Conservation (phyloP, 2,113 vertebrate species). For the Corvus hawaiiensis region DNA sequence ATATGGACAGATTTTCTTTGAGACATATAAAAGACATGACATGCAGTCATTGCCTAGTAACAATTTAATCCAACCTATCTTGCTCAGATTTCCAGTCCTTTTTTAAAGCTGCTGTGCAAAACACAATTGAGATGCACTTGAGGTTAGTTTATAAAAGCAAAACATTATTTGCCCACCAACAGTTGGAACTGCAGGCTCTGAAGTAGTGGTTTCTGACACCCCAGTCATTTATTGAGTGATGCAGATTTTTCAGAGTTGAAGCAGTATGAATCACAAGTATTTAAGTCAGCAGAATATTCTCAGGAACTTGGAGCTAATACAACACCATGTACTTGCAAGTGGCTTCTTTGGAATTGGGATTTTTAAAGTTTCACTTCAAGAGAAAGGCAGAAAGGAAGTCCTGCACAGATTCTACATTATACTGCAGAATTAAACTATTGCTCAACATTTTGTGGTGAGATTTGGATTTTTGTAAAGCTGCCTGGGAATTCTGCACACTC, state of each 20-base stretch:
- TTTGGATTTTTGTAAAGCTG: neutral
- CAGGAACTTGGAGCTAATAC: neutral
- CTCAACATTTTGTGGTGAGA: neutral
- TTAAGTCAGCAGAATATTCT: neutral
- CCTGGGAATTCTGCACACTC: neutral
- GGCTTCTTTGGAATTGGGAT: neutral
- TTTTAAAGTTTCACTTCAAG: neutral
- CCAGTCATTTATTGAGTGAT: neutral
- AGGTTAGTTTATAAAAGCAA: neutral
- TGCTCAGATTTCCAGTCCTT: neutral
- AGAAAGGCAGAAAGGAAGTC: neutral
- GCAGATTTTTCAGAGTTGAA: constrained; percentile 5
- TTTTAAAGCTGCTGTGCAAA: neutral
- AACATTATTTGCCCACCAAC: neutral
- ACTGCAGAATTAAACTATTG: neutral
- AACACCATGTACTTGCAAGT: neutral
- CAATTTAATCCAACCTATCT: neutral
- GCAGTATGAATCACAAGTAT: neutral
- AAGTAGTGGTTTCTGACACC: neutral
- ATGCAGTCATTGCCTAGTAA: neutral
- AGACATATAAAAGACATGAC: neutral
- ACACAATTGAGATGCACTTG: neutral
- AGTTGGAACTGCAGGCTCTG: neutral
- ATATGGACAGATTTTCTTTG: neutral
- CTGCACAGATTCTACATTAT: neutral